Percentiles rank a stretch among this genome's conserved stretches.
These are phyloP conservation scores for Mactromeris polynyma DNA, from an alignment of 2,888 invertebrate genomes.

Conservation along the genomic window DNA sequence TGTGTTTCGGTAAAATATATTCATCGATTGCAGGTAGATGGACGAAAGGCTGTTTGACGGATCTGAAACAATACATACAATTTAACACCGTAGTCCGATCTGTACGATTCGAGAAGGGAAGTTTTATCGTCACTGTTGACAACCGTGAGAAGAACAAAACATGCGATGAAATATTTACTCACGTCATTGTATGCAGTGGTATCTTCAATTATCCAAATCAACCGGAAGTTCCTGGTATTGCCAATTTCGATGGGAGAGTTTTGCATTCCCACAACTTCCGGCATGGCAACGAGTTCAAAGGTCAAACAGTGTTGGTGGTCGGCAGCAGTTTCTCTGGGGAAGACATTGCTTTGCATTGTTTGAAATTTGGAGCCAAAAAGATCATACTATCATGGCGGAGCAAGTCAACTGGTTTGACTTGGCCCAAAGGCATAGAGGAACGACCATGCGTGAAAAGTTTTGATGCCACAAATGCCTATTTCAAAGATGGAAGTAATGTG, in stretches of 20 bases:
- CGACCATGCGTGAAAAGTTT: background rate
- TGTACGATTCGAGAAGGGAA: background rate
- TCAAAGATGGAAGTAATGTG: constrained; percentile 7
- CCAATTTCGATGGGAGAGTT: constrained; percentile 37
- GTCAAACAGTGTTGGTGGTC: constrained; percentile 26
- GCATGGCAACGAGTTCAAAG: constrained; percentile 38
- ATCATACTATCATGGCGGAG: background rate
- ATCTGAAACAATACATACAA: constrained; percentile 9
- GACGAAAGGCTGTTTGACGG: background rate
- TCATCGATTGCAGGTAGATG: constrained; percentile 33
- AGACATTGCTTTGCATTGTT: constrained; percentile 37
- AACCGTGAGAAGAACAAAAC: background rate
- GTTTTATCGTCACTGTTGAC: too few species aligned
- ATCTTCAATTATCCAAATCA: constrained; percentile 38
- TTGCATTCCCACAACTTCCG: constrained; percentile 60
- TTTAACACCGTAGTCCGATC: constrained; percentile 21
- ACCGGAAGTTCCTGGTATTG: constrained; percentile 37
- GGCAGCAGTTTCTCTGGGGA: constrained; percentile 52
- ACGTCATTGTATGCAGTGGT: constrained; percentile 38
- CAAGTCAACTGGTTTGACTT: too few species aligned
- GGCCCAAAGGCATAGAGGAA: background rate
- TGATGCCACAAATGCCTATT: background rate
- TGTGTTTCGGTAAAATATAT: too few species aligned
- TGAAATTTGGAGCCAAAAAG: constrained; percentile 23
- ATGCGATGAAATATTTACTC: constrained; percentile 25